Percentiles rank a stretch among this genome's conserved stretches.
Conservation (phyloP, 2,888 invertebrate genomes). For the Rhimphoctona megacephalus region DNA sequence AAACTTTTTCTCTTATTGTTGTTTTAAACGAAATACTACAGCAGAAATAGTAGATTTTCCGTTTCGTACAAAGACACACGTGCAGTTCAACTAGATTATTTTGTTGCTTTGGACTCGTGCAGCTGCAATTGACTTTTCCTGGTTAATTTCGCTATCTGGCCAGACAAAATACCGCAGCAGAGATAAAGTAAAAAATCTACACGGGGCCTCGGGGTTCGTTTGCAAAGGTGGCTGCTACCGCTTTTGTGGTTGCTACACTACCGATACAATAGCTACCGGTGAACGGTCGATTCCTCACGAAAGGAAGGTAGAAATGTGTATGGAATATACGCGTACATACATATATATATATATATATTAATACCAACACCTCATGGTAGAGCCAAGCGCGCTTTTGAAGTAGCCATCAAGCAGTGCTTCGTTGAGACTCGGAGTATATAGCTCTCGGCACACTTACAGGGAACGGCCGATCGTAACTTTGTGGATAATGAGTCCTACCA, state of each 20-base stretch:
- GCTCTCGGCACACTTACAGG: slow-evolving; percentile 66
- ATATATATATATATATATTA: not conserved
- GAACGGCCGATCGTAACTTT: slow-evolving; percentile 70
- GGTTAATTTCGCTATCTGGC: slow-evolving; percentile 5
- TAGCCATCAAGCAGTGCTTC: slow-evolving; percentile 8
- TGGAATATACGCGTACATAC: slow-evolving; percentile 7
- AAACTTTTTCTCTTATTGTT: too few species aligned
- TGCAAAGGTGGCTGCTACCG: slow-evolving; percentile 48
- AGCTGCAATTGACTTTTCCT: slow-evolving; percentile 16
- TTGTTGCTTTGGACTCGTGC: not conserved
- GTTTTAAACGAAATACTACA: too few species aligned
- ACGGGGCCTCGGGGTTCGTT: slow-evolving; percentile 45
- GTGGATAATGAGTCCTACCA: slow-evolving; percentile 69
- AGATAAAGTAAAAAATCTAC: slow-evolving; percentile 20
- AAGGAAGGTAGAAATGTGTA: slow-evolving; percentile 35
- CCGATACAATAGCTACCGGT: slow-evolving; percentile 39
- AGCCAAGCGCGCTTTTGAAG: slow-evolving; percentile 34
- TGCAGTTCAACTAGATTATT: not conserved
- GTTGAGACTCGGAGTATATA: slow-evolving; percentile 28
- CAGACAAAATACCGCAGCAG: slow-evolving; percentile 26
- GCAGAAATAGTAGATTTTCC: not conserved
- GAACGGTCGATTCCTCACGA: slow-evolving; percentile 52
- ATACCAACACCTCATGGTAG: slow-evolving; percentile 37
- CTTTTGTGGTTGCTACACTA: slow-evolving; percentile 20
- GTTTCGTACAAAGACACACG: not conserved